These are phyloP conservation scores for Mythimna loreyi DNA, from an alignment of 2,888 invertebrate species.

Conservation along the genomic window DNA sequence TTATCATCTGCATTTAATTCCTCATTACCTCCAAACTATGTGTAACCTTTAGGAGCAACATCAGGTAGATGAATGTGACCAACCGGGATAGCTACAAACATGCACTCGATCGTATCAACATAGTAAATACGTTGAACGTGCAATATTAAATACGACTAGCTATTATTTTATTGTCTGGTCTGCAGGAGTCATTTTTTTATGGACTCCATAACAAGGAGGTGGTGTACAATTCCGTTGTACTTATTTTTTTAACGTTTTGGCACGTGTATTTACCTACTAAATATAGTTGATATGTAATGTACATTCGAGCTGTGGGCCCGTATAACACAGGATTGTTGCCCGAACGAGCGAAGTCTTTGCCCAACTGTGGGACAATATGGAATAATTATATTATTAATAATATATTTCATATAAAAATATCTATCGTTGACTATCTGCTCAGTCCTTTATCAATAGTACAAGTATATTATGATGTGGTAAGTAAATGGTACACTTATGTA, in stretches of 20 bases:
- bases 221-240: too few relatives aligned
- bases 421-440: background rate
- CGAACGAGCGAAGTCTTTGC: too few relatives aligned
- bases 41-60: slow-evolving; percentile 68
- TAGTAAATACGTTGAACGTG: slow-evolving; percentile 5
- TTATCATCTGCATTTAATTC: slow-evolving; percentile 66
- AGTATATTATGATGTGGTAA: slow-evolving; percentile 12
- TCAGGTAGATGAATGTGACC: slow-evolving; percentile 59
- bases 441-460: slow-evolving; percentile 2
- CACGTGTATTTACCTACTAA: too few relatives aligned
- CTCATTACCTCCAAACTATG: slow-evolving; percentile 59
- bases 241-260: too few relatives aligned
- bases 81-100: slow-evolving; percentile 15
- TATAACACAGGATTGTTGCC: too few relatives aligned
- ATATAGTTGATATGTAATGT: too few relatives aligned
- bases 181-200: background rate
- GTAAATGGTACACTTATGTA: slow-evolving; percentile 15
- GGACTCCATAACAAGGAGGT: too few relatives aligned
- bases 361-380: too few relatives aligned
- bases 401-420: background rate
- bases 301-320: too few relatives aligned
- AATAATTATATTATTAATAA: too few relatives aligned
- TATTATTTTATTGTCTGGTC: background rate
- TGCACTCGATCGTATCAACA: background rate
- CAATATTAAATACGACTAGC: background rate